Percentiles rank a stretch among this genome's conserved stretches.
phyloP scores from a whole-genome alignment of 2,888 invertebrate genomes.

The Argyresthia albistria region DNA sequence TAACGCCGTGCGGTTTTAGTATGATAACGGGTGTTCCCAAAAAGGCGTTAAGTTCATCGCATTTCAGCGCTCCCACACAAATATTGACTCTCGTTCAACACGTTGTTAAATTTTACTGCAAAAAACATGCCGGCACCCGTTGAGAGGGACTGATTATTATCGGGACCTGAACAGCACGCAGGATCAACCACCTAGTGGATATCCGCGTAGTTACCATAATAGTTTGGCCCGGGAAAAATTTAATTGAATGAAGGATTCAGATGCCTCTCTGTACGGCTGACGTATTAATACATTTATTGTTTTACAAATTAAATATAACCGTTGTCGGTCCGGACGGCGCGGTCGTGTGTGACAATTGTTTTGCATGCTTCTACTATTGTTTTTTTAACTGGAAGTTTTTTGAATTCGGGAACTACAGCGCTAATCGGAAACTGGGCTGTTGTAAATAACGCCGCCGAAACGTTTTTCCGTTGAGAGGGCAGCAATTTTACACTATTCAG shows the following conservation, averaged over 20 bases:
- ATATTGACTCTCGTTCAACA: constrained; percentile 63
- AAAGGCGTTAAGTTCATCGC: constrained; percentile 26
- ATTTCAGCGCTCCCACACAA: constrained; percentile 33
- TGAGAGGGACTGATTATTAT: constrained; percentile 4
- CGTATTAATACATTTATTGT: constrained; percentile 66
- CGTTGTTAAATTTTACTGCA: constrained; percentile 43
- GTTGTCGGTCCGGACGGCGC: constrained; percentile 15
- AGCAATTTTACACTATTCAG: too few relatives aligned
- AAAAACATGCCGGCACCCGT: constrained; percentile 44
- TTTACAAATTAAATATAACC: constrained; percentile 66
- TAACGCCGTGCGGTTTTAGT: too few relatives aligned
- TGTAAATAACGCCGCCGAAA: background rate
- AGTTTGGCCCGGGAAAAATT: constrained; percentile 56
- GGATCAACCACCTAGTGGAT: background rate
- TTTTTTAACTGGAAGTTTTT: background rate
- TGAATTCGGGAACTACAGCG: background rate
- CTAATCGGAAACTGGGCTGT: constrained; percentile 10
- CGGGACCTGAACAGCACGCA: background rate
- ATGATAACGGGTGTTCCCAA: constrained; percentile 9
- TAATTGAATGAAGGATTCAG: constrained; percentile 43
- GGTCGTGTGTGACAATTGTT: constrained; percentile 21
- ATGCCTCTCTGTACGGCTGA: constrained; percentile 39
- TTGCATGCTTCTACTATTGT: constrained; percentile 31
- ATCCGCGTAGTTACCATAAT: constrained; percentile 58
- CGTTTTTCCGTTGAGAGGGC: too few relatives aligned